Evolutionary conservation across 1,140 invertebrate genomes (phyloP), one percentile per base, ranked within the genome.

Genomic region (Heliconius hermathena): DNA sequence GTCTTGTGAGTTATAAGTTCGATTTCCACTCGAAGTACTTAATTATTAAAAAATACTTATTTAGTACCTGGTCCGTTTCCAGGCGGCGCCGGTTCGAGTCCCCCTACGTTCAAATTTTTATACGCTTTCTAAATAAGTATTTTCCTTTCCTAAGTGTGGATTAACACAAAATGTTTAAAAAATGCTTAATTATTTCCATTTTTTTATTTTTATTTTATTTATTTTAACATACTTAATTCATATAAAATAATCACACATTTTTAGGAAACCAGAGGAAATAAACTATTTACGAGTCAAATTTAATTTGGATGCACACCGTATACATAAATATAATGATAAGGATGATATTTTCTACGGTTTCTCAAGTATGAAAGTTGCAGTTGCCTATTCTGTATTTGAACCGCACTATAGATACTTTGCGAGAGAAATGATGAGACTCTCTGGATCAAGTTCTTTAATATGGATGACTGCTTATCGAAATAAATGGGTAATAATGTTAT

Each of bases 391-490:
- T 0, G 89, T 84, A 0, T 94, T 94, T 66, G 90, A 92, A 74
- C 79, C 81, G 0, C 92, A 94, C 78, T 92, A 82, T 57, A 84
- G 88, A 57, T 93, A 90, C 81, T 94, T 94, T 54, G 80, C 85
- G 1, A 86, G 92, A 52, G 92, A 94, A 41, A 88, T 94, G 83
- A 88, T 94, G 87, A 83, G 92, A n/a, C 79, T 90, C 0, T 89
- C 88, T 22, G 91, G 88, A 4, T 78, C 80, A 54, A 88, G 79
- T 16, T 74, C 89, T 18, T 76, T 94, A 11, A 71, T 94, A 36
- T 94, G 91, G 90, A 74, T 92, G 22, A 93, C 91, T 22, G 89
- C 86, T 6, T 94, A 94, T 76, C 87, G 90, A 16, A 93, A 92
- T 85, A 94, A 93, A 90, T 92, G 89, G 91, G 91, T 94, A 77